Conservation (phyloP, 2,113 vertebrate genomes). For the Mesitornis unicolor region DNA sequence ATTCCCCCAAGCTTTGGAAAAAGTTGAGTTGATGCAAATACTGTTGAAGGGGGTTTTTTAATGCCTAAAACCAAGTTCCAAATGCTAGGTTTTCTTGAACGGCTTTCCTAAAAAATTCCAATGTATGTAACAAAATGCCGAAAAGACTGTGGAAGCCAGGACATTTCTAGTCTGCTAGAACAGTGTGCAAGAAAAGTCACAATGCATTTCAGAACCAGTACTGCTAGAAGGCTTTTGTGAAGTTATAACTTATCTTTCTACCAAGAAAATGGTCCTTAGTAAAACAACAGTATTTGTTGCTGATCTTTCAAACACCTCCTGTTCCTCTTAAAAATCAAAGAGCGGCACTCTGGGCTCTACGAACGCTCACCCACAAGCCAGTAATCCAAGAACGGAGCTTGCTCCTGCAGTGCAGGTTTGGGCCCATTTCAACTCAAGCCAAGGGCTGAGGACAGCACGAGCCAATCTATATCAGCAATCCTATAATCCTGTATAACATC, state of each 20-base stretch:
- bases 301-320: neutral
- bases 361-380: neutral
- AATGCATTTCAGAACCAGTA: neutral
- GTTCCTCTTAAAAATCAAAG: neutral
- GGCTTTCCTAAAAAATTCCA: neutral
- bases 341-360: neutral
- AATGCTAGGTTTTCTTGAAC: accelerated
- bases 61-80: too few species aligned
- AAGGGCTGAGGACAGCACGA: neutral
- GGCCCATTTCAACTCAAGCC: neutral
- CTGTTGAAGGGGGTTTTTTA: neutral
- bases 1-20: accelerated
- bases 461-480: neutral
- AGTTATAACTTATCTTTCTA: neutral
- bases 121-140: neutral
- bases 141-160: neutral
- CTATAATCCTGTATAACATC: accelerated
- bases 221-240: neutral
- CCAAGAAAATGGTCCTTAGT: neutral
- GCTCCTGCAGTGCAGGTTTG: neutral
- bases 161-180: neutral
- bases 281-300: neutral
- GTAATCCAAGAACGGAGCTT: neutral
- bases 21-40: neutral
- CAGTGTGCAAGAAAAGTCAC: neutral